Conservation (phyloP, 2,113 vertebrate species). For the Hippocampus comes region DNA sequence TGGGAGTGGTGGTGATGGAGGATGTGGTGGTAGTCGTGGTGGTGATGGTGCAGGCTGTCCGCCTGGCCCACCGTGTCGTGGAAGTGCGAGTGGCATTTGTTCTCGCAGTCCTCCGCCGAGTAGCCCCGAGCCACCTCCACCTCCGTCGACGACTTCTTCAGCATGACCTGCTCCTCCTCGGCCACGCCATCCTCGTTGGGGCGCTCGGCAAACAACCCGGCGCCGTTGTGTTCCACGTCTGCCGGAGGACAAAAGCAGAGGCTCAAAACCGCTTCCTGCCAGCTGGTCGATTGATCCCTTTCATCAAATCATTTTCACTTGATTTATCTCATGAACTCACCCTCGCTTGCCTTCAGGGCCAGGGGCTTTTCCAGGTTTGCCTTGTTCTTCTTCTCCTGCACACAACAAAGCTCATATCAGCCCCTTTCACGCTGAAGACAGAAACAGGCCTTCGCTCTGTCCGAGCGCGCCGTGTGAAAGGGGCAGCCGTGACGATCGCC, state of each 20-base stretch:
- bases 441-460: too few relatives aligned
- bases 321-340: conserved; percentile 63
- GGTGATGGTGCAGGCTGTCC: conserved; percentile 89
- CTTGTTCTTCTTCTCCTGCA: conserved; percentile 81
- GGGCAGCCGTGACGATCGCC: not conserved
- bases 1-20: conserved; percentile 97
- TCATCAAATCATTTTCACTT: too few relatives aligned
- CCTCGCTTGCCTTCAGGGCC: conserved; percentile 76
- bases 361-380: conserved; percentile 82
- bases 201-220: conserved; percentile 69
- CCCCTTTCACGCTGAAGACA: too few relatives aligned
- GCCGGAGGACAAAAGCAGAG: conserved; percentile 6
- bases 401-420: not conserved
- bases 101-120: conserved; percentile 86
- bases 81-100: conserved; percentile 97
- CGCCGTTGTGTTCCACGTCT: conserved; percentile 67
- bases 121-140: conserved; percentile 72
- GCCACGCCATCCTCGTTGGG: conserved; percentile 61
- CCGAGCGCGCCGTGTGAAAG: too few relatives aligned
- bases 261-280: not conserved
- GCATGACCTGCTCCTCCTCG: conserved; percentile 95
- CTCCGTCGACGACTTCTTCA: conserved; percentile 73
- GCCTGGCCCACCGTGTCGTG: conserved; percentile 92
- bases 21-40: conserved; percentile 98
- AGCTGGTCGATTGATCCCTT: not conserved